These are phyloP conservation scores for Glossophaga mutica DNA, from an alignment of 2,797 vertebrate species.

Conservation along the genomic window DNA sequence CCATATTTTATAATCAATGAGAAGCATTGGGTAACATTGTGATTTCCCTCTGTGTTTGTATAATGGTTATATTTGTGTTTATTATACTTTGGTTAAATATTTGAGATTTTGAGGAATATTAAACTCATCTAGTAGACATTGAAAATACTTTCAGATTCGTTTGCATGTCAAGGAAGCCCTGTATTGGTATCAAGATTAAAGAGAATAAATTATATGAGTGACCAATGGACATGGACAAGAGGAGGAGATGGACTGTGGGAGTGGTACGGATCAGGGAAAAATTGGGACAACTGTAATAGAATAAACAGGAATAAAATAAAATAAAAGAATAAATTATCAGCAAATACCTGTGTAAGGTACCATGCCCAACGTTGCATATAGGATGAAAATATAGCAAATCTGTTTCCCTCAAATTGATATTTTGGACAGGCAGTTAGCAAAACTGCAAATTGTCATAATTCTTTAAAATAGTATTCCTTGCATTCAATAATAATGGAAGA, in stretches of 20 bases:
- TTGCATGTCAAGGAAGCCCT: background rate
- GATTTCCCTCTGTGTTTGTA: conserved; percentile 16
- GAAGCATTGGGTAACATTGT: background rate
- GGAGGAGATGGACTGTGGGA: too few species aligned
- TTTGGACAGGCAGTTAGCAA: background rate
- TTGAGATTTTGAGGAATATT: background rate
- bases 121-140: background rate
- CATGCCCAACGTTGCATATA: background rate
- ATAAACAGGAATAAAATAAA: too few species aligned
- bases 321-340: background rate
- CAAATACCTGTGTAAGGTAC: background rate
- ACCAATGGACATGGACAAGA: too few species aligned
- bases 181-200: conserved; percentile 16
- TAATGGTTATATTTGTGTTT: background rate
- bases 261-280: too few species aligned
- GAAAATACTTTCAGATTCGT: background rate
- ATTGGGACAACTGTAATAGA: too few species aligned
- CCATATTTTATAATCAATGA: background rate
- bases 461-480: background rate
- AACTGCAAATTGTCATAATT: background rate
- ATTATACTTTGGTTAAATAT: background rate
- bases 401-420: background rate
- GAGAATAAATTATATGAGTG: background rate
- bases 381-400: background rate
- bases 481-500: conserved; percentile 8